Base-by-base conservation (phyloP, 1,140 invertebrate genomes). In the Meloidogyne chitwoodi region DNA sequence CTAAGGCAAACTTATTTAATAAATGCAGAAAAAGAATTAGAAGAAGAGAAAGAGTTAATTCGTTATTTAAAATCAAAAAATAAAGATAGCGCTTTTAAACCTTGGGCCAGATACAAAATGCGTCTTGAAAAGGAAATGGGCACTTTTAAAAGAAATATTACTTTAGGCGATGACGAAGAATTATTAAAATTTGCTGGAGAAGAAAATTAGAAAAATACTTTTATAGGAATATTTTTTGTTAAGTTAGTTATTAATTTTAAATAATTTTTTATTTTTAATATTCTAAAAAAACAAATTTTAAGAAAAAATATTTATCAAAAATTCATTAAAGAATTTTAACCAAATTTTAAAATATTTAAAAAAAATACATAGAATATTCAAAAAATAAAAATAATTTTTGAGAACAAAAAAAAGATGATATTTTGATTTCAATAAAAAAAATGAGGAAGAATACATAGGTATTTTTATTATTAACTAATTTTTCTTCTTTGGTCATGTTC, bases 401-500 rank as follows among this genome's bases (percentile, higher is more conserved):
- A 65, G 64, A 65, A 27, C 12, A 61, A 27, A 61, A 61, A 19
- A 22, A 26, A 27, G 4, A 2, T 8, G 24, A 31, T 68, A 24
- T 24, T n/a, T 67, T 6, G 24, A 6, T 26, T 67, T 67, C 26
- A n/a, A 24, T 10, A 19, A 34, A 41, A 24, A 6, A 26, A 26
- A n/a, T 26, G 1, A 4, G 8, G 2, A 34, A 41, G n/a, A n/a
- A n/a, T n/a, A n/a, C n/a, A n/a, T n/a, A n/a, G n/a, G n/a, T n/a
- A n/a, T n/a, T n/a, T n/a, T n/a, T n/a, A n/a, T 68, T 38, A 24
- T 22, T 68, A 29, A 22, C 24, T 69, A 16, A 61, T 69, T 69
- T 44, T 69, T n/a, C 68, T 3, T 56, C 19, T 56, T 27, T 56
- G 67, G 22, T 69, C 31, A n/a, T 69, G 68, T 61, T 44, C 68